These are phyloP conservation scores for Drosophila pachea DNA, from an alignment of 1,140 invertebrate species.

Conservation along the genomic window DNA sequence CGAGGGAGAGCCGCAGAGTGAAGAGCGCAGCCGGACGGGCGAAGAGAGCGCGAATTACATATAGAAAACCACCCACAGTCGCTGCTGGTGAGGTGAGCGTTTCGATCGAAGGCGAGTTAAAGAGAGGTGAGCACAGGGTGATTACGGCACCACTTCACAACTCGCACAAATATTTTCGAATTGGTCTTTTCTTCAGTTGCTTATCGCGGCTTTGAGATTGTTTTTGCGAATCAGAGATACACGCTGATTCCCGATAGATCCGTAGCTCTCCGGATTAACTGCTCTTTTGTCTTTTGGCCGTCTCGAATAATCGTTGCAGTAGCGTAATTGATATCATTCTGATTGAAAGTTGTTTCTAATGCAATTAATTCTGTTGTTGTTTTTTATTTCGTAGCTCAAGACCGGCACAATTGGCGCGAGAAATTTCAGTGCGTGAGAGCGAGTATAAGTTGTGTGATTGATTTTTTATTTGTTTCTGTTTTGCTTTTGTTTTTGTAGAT, in stretches of 20 bases:
- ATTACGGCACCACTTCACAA: slow-evolving; percentile 23
- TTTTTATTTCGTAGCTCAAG: slow-evolving; percentile 31
- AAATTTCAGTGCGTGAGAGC: slow-evolving; percentile 45
- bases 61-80: slow-evolving; percentile 36
- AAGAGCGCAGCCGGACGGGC: slow-evolving; percentile 40
- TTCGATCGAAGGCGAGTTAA: slow-evolving; percentile 57
- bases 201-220: slow-evolving; percentile 1
- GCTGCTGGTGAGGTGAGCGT: slow-evolving; percentile 26
- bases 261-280: too few species aligned
- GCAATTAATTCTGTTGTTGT: slow-evolving; percentile 16
- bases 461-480: slow-evolving; percentile 37
- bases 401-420: slow-evolving; percentile 61
- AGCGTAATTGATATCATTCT: background rate
- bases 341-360: slow-evolving; percentile 6
- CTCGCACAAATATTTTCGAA: slow-evolving; percentile 56
- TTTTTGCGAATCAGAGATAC: background rate
- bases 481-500: slow-evolving; percentile 24
- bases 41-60: slow-evolving; percentile 48
- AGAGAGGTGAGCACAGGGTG: slow-evolving; percentile 63
- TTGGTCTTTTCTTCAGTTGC: slow-evolving; percentile 36
- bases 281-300: too few species aligned
- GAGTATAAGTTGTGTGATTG: slow-evolving; percentile 37
- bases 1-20: slow-evolving; percentile 22
- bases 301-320: background rate
- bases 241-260: too few species aligned